Evolutionary conservation across 2,113 vertebrate genomes (phyloP), one percentile per base, ranked within the genome.

Genomic region (Brachionichthys hirsutus): DNA sequence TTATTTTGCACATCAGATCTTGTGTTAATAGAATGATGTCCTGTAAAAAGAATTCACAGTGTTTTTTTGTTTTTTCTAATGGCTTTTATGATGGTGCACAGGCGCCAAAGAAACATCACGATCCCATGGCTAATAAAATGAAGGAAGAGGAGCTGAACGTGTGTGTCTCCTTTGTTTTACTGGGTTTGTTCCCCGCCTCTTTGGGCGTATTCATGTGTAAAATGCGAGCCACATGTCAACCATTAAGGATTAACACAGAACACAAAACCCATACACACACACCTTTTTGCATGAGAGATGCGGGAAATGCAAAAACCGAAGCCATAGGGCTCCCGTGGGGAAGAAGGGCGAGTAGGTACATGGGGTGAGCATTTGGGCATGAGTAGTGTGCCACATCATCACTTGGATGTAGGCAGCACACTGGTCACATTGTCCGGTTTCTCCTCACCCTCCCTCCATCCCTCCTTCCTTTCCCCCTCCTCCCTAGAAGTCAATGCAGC

Each of bases 381-480:
- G 47, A 81, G 71, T 62, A 62, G 11, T 88, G 11, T 88, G 87
- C 85, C 84, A 90, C 88, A 88, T 89, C 88, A 89, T 84, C 79
- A 43, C 66, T 80, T 67, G 76, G 63, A 64, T 70, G 63, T 73
- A 54, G 64, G 62, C 83, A 70, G 70, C 73, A 92, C 89, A 90
- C 77, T 85, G 74, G 78, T 60, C 74, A 84, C 80, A 85, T 88
- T 91, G 90, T 91, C 70, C 69, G 34, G 62, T 62, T 52, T 41
- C 58, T 67, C 63, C 62, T 62, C 67, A 52, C 73, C 58, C 57
- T 72, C 65, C 66, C 61, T 49, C 67, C 48, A 68, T 53, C 38
- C 50, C 66, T 54, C 63, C 51, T 64, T 17, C 38, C 48, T 16
- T 45, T 36, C 49, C 48, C 53, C 67, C 56, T 63, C 61, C 73